These are phyloP conservation scores for Poicephalus gulielmi DNA, from an alignment of 2,113 vertebrate species.

Conservation along the genomic window DNA sequence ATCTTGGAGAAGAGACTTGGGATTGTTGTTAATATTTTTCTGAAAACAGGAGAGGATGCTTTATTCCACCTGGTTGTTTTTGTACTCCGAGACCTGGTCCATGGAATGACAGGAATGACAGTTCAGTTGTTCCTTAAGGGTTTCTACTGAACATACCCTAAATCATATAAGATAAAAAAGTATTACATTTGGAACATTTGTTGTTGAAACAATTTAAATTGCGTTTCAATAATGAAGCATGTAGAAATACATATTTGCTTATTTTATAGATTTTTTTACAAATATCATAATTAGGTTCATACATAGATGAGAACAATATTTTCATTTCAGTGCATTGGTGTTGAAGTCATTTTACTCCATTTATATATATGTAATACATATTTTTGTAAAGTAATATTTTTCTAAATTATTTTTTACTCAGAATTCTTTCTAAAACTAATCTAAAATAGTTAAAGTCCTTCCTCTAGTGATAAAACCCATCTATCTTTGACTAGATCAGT, in stretches of 20 bases:
- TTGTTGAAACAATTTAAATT: background rate
- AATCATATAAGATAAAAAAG: background rate
- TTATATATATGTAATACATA: background rate
- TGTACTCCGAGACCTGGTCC: background rate
- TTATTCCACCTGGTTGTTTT: background rate
- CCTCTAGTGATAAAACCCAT: background rate
- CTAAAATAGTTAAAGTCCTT: slow-evolving; percentile 35
- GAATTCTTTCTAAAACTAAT: slow-evolving; percentile 36
- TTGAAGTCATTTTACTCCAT: background rate
- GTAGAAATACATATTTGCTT: background rate
- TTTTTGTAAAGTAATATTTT: background rate
- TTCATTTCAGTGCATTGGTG: background rate
- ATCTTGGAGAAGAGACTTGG: background rate
- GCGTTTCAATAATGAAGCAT: background rate
- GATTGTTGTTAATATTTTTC: background rate
- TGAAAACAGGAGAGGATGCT: background rate
- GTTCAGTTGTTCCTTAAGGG: background rate
- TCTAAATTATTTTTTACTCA: slow-evolving; percentile 2
- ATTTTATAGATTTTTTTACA: background rate
- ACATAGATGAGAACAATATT: background rate
- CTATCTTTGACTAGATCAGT: background rate
- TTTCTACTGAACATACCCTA: background rate
- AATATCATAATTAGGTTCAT: background rate
- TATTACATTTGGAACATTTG: background rate
- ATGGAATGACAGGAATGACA: background rate